Conservation (phyloP, 2,888 invertebrate genomes). For the Nyleta sp. region DNA sequence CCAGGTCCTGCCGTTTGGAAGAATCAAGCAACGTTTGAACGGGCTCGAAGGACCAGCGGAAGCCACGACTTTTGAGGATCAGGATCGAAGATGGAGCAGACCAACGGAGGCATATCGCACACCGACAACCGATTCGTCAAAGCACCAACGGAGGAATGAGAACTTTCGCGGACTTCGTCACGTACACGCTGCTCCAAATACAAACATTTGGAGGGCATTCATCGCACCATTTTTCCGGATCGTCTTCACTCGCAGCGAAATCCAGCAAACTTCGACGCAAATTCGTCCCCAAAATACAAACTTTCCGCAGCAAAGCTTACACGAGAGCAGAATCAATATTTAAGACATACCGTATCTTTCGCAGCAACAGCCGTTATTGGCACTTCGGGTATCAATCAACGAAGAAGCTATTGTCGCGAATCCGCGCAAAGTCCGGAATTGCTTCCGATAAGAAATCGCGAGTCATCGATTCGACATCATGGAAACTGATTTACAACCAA, state of each 20-base stretch:
- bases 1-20: conserved; percentile 72
- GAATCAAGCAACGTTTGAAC: conserved; percentile 52
- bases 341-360: conserved; percentile 32
- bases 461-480: conserved; percentile 24
- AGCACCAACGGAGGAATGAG: conserved; percentile 21
- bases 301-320: neutral
- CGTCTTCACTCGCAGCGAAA: neutral
- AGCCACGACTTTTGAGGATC: conserved; percentile 24
- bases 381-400: conserved; percentile 46
- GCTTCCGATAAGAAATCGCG: conserved; percentile 28
- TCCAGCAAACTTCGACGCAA: neutral
- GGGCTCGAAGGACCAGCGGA: conserved; percentile 39
- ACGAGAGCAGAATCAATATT: conserved; percentile 33
- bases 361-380: conserved; percentile 51
- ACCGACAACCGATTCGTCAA: conserved; percentile 13
- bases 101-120: conserved; percentile 4
- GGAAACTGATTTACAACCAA: conserved; percentile 32
- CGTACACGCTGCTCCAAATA: conserved; percentile 11
- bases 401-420: conserved; percentile 33
- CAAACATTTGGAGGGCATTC: conserved; percentile 11
- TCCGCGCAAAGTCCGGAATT: conserved; percentile 30
- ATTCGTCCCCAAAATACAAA: conserved; percentile 9
- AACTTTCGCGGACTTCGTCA: too few relatives aligned
- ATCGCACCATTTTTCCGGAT: conserved; percentile 19
- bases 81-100: conserved; percentile 29